Evolutionary conservation across 1,140 invertebrate genomes (phyloP), one percentile per base, ranked within the genome.

Genomic region (Cylas formicarius): DNA sequence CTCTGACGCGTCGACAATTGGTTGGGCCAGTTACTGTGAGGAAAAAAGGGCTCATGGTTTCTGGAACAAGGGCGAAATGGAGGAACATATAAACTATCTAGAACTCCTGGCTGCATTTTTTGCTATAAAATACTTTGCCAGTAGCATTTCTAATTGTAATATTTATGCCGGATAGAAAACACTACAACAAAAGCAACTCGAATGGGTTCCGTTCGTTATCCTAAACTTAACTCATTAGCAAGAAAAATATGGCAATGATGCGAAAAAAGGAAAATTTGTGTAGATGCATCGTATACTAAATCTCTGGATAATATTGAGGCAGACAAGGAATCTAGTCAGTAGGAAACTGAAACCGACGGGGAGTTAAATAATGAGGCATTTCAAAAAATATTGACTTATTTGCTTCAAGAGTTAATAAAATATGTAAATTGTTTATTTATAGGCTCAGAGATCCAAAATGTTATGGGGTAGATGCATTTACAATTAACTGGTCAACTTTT

Each of bases 261-360:
- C 16, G 27, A 28, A 28, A 5, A 14, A 11, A n/a, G 27, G n/a
- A 28, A 28, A n/a, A n/a, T 28, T 28, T 28, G 11, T 11, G 16
- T 28, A 28, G 11, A 11, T 28, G 27, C 27, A 28, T 28, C 27
- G 16, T 28, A 28, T 28, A 14, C 16, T 28, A n/a, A 28, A 11
- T 28, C 27, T 11, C 11, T 11, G 34, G 46, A 55, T 22, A 58
- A 61, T 24, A 37, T n/a, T 10, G 43, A 38, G 31, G 50, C 57
- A 11, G 60, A 55, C 18, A 49, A 42, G 33, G 31, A 50, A 33
- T 59, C 57, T 19, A 28, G n/a, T n/a, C n/a, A n/a, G n/a, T n/a
- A n/a, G n/a, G n/a, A n/a, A n/a, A n/a, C n/a, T n/a, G n/a, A n/a
- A n/a, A n/a, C n/a, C n/a, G n/a, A n/a, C n/a, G n/a, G n/a, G n/a